These are phyloP conservation scores for Rhodinocichla rosea DNA, from an alignment of 2,113 vertebrate genomes.

Conservation along the genomic window DNA sequence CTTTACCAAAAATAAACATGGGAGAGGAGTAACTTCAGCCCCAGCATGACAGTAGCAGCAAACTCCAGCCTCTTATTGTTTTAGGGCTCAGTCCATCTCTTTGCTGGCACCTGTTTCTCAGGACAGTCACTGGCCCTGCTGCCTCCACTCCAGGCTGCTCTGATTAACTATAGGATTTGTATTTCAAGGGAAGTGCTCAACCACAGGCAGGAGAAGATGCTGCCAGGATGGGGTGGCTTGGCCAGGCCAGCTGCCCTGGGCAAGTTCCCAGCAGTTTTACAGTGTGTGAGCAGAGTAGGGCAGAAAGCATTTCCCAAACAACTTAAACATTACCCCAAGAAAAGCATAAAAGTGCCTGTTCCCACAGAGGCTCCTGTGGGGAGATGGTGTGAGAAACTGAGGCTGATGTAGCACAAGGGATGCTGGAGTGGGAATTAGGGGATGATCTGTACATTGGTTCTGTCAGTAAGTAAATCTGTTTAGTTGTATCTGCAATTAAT, in stretches of 20 bases:
- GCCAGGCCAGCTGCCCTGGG: neutral
- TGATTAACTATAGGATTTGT: neutral
- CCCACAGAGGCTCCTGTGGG: neutral
- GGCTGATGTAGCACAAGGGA: neutral
- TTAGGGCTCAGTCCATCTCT: neutral
- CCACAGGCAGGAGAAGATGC: neutral
- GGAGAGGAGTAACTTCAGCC: neutral
- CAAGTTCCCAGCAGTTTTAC: neutral
- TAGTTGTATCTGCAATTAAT: neutral
- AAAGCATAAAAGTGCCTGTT: neutral
- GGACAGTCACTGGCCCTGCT: neutral
- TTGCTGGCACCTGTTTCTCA: neutral
- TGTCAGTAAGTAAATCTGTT: neutral
- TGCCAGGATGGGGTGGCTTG: neutral
- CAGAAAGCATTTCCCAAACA: neutral
- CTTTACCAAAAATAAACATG: slow-evolving; percentile 8
- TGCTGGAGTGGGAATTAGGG: neutral
- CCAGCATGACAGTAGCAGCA: neutral
- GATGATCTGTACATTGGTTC: neutral
- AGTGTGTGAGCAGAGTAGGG: neutral
- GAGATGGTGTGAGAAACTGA: neutral
- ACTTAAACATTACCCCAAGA: neutral
- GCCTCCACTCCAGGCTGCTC: neutral
- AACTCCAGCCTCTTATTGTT: neutral
- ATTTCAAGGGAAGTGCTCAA: neutral